A percentile compares a stretch with the other conserved stretches of the same genome.
These are phyloP conservation scores for Rhabdomys dilectus DNA, from an alignment of 2,113 vertebrate genomes.

Conservation along the genomic window DNA sequence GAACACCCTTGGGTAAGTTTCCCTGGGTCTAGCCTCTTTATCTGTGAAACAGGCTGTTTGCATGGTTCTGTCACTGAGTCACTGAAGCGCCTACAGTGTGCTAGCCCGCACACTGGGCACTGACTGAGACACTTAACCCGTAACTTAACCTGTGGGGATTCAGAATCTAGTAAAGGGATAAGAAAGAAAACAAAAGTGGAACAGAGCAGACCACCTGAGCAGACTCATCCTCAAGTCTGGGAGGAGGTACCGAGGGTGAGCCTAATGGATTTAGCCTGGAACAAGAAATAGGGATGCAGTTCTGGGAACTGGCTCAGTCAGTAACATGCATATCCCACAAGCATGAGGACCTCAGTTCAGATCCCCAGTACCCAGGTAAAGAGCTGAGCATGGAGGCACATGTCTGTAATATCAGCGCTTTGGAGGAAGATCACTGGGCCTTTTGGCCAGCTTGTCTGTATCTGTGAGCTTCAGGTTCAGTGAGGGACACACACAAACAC, in stretches of 20 bases:
- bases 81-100: background rate
- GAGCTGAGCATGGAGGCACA: no score
- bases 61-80: background rate
- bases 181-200: background rate
- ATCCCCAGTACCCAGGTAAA: background rate
- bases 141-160: background rate
- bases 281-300: rapidly evolving
- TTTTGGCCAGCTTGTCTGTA: no score
- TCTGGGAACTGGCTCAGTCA: background rate
- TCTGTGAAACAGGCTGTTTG: background rate
- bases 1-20: background rate
- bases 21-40: background rate
- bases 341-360: background rate
- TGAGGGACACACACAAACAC: background rate
- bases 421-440: background rate
- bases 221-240: background rate
- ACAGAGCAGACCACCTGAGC: background rate
- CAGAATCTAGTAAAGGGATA: background rate
- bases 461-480: background rate
- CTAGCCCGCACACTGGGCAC: background rate
- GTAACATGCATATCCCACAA: background rate
- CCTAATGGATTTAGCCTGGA: background rate
- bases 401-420: background rate
- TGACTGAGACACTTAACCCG: background rate
- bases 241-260: background rate